Evolutionary conservation across 92 coral and sea anemone species (phyloP).

Genomic region (Porites rus): DNA sequence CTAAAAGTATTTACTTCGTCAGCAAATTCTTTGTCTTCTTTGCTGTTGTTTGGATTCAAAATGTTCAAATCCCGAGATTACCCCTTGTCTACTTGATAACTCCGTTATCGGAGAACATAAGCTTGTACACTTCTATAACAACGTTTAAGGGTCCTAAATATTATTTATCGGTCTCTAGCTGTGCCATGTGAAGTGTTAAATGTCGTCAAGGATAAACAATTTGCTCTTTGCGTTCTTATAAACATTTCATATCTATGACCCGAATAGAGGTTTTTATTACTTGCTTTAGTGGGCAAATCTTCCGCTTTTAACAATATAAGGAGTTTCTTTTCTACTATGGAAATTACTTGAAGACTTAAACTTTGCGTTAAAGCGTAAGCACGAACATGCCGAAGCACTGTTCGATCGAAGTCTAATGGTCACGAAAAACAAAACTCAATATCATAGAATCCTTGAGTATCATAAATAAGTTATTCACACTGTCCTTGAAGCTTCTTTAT

Average conservation of each 20-base stretch:
- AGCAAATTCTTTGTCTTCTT: conserved; percentile 7
- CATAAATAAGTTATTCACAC: too few species aligned
- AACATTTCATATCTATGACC: neutral
- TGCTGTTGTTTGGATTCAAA: too few species aligned
- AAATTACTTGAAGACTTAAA: too few species aligned
- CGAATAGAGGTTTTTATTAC: neutral
- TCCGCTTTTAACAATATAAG: neutral
- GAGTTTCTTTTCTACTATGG: too few species aligned
- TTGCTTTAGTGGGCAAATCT: neutral
- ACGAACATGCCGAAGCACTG: too few species aligned
- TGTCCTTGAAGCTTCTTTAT: too few species aligned
- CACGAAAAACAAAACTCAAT: too few species aligned
- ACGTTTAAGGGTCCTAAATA: neutral
- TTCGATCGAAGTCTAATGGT: too few species aligned
- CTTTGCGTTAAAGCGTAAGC: too few species aligned
- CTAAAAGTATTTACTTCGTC: conserved; percentile 27
- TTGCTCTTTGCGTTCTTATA: neutral
- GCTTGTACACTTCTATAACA: neutral
- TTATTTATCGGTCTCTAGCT: neutral
- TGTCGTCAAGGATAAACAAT: neutral
- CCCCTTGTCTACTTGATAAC: neutral
- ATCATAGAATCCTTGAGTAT: too few species aligned
- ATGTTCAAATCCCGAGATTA: neutral
- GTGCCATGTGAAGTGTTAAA: neutral
- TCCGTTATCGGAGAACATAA: neutral